Base-by-base conservation (phyloP, 2,113 vertebrate species). In the Sinocyclocheilus anophthalmus region DNA sequence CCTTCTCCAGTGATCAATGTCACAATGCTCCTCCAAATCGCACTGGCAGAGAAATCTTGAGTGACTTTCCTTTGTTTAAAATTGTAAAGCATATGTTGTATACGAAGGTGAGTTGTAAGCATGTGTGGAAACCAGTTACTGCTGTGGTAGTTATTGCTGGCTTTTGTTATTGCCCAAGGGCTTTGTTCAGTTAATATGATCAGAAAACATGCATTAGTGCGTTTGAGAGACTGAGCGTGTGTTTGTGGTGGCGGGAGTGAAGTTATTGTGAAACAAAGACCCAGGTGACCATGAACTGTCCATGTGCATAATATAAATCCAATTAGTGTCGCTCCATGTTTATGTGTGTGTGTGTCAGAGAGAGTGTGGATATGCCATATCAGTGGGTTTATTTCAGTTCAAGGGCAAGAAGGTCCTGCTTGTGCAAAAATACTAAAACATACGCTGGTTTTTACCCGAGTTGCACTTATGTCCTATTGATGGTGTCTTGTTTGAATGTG, bases 281-380 rank as follows among this genome's bases (percentile, higher is more conserved):
- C 61, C 45, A 65, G 73, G 83, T 65, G 59, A 81, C 39, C 61
- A 77, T 50, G 73, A 67, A 57, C 30, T 45, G 63, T 55, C 50
- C n/a, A 30, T 57, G 20, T 78, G 37, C 45, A 72, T 73, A 79
- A 26, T 22, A 37, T 20, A 72, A 57, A 81, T 85, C 76, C 65
- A 81, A 72, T 85, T 85, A 73, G 81, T 59, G 42, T 55, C 70
- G 55, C 50, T 70, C 39, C 59, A n/a, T 83, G 39, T 33, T 33
- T 33, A 3, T 33, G 30, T 33, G 30, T 12, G 26, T 61, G 48
- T 42, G 18, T 16, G 5, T 24, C 24, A 2, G 13, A 12, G 18
- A n/a, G 42, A 10, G 37, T 2, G 70, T n/a, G 39, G 42, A 76
- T 24, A 76, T 48, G 42, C 20, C 57, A 45, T 65, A 61, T 85